Conservation (phyloP, 2,888 invertebrate genomes). For the Tetramorium bicarinatum region DNA sequence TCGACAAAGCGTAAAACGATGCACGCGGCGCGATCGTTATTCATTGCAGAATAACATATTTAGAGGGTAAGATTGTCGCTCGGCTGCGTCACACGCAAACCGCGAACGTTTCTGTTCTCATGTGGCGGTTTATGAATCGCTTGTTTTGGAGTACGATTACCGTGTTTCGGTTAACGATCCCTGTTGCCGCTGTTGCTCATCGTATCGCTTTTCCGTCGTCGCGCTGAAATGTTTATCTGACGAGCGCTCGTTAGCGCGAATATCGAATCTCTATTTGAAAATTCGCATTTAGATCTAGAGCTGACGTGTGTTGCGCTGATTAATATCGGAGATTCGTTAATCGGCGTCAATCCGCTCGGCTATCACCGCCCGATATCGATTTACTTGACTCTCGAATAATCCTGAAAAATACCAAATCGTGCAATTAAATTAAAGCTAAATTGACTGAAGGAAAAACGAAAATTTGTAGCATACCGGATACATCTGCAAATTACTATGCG, state of each 20-base stretch:
- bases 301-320: constrained; percentile 10
- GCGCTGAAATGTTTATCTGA: constrained; percentile 50
- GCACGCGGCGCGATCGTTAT: constrained; percentile 5
- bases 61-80: not conserved
- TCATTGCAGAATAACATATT: constrained; percentile 30
- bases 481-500: not conserved
- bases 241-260: constrained; percentile 49
- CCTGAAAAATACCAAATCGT: not conserved
- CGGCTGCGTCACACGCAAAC: not conserved
- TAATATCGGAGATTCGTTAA: constrained; percentile 42
- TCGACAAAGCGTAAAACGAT: constrained; percentile 24
- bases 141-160: constrained; percentile 32
- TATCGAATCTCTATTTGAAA: constrained; percentile 48
- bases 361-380: constrained; percentile 16
- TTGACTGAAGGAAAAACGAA: not conserved
- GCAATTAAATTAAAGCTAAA: not conserved
- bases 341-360: constrained; percentile 14
- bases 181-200: constrained; percentile 35
- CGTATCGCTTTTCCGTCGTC: constrained; percentile 50
- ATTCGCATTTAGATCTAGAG: constrained; percentile 37
- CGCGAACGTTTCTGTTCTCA: not conserved
- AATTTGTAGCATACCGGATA: not conserved
- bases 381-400: not conserved
- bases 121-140: constrained; percentile 9
- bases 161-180: constrained; percentile 32